Base-by-base conservation (phyloP, 1,140 invertebrate species). In the Thalassaphorura encarpata region DNA sequence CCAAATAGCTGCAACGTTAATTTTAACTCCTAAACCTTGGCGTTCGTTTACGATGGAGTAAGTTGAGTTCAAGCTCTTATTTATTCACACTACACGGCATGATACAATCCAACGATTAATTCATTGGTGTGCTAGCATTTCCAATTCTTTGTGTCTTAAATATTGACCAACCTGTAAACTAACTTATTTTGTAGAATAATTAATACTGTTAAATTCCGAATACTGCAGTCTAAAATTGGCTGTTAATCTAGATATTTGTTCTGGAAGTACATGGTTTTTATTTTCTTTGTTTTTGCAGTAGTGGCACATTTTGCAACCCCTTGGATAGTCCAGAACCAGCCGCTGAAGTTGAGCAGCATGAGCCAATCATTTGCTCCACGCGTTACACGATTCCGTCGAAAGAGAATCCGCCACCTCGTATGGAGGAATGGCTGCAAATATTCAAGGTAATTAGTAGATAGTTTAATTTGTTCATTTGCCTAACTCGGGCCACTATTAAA, bases 401-500 rank as follows among this genome's bases (percentile, higher is more conserved):
- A 56, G 43, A 43, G 21, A 24, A 40, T 5, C 85, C 85, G 48
- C 85, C 86, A 27, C 80, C 82, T 11, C 83, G 85, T 70, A 77
- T 89, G 71, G 78, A 75, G 54, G 77, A 80, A 63, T 90, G 86
- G 85, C 70, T 89, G 52, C 69, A 77, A 58, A 83, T 83, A 68
- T 88, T 81, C 73, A 81, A 81, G 78, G 85, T 87, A 71, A 66
- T 21, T 54, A 47, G 6, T 21, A 16, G 6, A 13, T 53, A 50
- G 13, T 53, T 27, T 18, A n/a, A 28, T 36, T 18, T 40, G 16
- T 26, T 42, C 50, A 52, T 33, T 45, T 50, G n/a, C n/a, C n/a
- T n/a, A n/a, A n/a, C n/a, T n/a, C n/a, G n/a, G n/a, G n/a, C n/a
- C n/a, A 52, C n/a, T 16, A 13, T 11, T 19, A 13, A 13, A 6